A percentile compares a stretch with the other conserved stretches of the same genome.
Conservation (phyloP, 2,113 vertebrate species). For the Bothrops jararaca region DNA sequence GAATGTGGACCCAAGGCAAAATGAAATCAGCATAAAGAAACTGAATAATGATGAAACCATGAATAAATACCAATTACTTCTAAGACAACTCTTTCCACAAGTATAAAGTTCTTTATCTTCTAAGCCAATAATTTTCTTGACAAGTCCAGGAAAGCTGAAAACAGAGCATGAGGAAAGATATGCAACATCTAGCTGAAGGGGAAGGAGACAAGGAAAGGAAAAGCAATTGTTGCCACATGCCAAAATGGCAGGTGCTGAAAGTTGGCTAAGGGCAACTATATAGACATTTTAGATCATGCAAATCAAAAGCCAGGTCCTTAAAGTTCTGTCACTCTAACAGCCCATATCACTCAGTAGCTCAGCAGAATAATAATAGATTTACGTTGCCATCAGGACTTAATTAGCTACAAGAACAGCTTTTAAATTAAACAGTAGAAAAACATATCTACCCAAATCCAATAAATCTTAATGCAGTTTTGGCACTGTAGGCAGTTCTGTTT, state of each 20-base stretch:
- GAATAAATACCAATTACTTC: not conserved
- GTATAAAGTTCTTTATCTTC: too few species aligned
- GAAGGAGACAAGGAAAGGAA: not conserved
- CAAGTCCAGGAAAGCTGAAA: not conserved
- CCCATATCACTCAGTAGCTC: not conserved
- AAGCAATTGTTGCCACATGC: not conserved
- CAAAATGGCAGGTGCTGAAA: not conserved
- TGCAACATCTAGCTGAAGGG: not conserved
- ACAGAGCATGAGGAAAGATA: not conserved
- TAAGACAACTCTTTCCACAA: not conserved
- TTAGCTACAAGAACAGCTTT: not conserved
- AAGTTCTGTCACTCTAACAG: not conserved
- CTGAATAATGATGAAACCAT: not conserved
- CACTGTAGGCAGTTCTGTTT: not conserved
- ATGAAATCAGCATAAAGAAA: slow-evolving; percentile 1
- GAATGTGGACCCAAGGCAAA: slow-evolving; percentile 47
- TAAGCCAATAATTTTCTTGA: not conserved
- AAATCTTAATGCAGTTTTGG: not conserved
- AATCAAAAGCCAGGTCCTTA: not conserved
- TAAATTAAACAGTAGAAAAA: not conserved
- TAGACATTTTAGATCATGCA: not conserved
- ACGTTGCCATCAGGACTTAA: slow-evolving; percentile 24
- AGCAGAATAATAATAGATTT: not conserved
- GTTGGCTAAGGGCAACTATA: not conserved
- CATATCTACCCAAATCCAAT: not conserved